These are phyloP conservation scores for Deroplatys truncata DNA, from an alignment of 2,888 invertebrate species.

Conservation along the genomic window DNA sequence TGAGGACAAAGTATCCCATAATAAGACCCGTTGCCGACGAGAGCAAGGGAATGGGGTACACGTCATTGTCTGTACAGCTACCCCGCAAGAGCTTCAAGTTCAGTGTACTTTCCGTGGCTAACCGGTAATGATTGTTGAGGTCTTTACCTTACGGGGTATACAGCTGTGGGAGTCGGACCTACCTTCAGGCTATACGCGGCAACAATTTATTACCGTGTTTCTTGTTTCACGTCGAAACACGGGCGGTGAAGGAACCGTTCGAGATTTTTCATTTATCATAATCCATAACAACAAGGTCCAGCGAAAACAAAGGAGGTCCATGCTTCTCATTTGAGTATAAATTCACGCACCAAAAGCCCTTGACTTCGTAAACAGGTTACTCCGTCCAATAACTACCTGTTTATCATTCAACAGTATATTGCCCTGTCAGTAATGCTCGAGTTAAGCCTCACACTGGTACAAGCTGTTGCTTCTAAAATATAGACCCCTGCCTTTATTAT, in stretches of 20 bases:
- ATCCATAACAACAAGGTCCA: not conserved
- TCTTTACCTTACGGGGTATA: not conserved
- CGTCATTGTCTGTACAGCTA: not conserved
- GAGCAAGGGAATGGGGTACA: too few species aligned
- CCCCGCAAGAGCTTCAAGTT: not conserved
- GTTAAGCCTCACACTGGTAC: not conserved
- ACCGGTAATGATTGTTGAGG: not conserved
- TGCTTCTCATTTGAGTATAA: not conserved
- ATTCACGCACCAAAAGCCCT: not conserved
- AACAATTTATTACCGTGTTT: not conserved
- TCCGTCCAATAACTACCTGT: not conserved
- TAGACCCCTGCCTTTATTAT: not conserved
- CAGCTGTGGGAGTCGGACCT: not conserved
- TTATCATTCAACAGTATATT: not conserved
- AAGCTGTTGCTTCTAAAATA: not conserved
- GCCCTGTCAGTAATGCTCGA: not conserved
- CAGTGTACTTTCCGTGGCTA: not conserved
- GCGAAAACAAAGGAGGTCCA: not conserved
- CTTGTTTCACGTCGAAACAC: not conserved
- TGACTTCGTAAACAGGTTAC: not conserved
- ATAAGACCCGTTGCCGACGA: too few species aligned
- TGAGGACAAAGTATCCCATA: too few species aligned
- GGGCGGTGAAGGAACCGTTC: not conserved
- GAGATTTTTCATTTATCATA: not conserved
- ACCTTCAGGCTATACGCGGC: not conserved